Evolutionary conservation across 2,113 vertebrate species (phyloP), one percentile per base, ranked within the genome.

Genomic region (Emydura subglobosa): DNA sequence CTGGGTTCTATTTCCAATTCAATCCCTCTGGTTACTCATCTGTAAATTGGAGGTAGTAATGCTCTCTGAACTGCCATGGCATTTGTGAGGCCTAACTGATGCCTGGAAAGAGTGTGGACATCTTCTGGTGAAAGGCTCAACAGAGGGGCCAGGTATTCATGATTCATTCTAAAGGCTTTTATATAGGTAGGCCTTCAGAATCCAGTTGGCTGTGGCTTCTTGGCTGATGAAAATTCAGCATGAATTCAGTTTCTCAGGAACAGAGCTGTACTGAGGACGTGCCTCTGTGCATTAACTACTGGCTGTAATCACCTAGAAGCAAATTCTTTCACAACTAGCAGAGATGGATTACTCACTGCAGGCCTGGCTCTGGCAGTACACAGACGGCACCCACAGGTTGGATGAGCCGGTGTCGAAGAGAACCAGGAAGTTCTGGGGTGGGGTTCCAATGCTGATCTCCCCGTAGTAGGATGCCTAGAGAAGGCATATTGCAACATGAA

Each of bases 401-500:
- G 96, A 97, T 14, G 95, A 97, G n/a, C 97, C 96, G 2, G 93
- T 97, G 89, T 97, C 97, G 61, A 97, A 97, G 68, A 97, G 97
- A 49, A 97, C 96, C 79, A 97, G 80, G 87, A 98, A 98, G 92
- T 94, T 96, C 87, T 97, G 97, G 9, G 97, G 90, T 74, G 96
- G 94, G 19, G 96, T 96, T 49, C 97, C 96, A 65, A 96, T 94
- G 89, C 91, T 97, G 95, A 98, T 98, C 82, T 97, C 91, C 53
- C 98, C 97, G 87, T 97, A 97, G 84, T 97, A 98, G 65, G 91
- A 92, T 79, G 91, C 24, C 93, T 94, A 68, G n/a, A 82, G n/a
- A 42, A 21, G 51, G 55, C 27, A 11, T 4, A 19, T 65, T 51
- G 34, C 65, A 39, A 68, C 19, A n/a, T 68, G 65, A 39, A 68